phyloP scores from a whole-genome alignment of 30 jellyfish, hydroid and myxozoan species.

The Cassiopea xamachana region DNA sequence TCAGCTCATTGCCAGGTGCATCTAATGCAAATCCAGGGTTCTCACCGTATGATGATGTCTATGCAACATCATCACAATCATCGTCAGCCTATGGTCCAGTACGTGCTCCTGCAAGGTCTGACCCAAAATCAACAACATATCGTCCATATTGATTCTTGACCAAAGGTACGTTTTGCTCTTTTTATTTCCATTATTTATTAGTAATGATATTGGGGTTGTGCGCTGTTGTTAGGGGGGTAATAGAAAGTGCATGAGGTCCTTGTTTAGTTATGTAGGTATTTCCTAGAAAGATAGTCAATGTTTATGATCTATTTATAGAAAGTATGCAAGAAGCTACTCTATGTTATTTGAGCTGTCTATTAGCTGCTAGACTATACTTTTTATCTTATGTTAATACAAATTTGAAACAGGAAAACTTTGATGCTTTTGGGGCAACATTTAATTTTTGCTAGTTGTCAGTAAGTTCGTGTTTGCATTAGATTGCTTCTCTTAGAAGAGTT shows the following conservation, averaged over 20 bases:
- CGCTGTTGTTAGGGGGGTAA: neutral
- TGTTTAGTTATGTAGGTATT: neutral
- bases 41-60: slow-evolving; percentile 54
- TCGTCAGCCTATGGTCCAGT: slow-evolving; percentile 68
- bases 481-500: too few species aligned
- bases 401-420: too few species aligned
- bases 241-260: neutral
- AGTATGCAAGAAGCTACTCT: neutral
- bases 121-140: slow-evolving; percentile 34
- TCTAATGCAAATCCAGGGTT: slow-evolving; percentile 1
- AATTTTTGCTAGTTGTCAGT: too few species aligned
- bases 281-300: neutral
- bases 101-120: slow-evolving; percentile 57
- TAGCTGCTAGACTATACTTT: neutral
- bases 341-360: neutral
- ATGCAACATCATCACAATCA: slow-evolving; percentile 35
- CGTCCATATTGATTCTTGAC: slow-evolving; percentile 39
- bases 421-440: too few species aligned
- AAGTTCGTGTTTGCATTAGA: too few species aligned
- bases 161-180: neutral
- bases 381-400: neutral
- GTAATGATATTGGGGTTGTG: neutral
- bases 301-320: neutral
- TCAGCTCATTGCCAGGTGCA: slow-evolving; percentile 14
- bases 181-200: neutral